Evolutionary conservation across 1,140 invertebrate species (phyloP), one percentile per base, ranked within the genome.

Genomic region (Tenebrio molitor): DNA sequence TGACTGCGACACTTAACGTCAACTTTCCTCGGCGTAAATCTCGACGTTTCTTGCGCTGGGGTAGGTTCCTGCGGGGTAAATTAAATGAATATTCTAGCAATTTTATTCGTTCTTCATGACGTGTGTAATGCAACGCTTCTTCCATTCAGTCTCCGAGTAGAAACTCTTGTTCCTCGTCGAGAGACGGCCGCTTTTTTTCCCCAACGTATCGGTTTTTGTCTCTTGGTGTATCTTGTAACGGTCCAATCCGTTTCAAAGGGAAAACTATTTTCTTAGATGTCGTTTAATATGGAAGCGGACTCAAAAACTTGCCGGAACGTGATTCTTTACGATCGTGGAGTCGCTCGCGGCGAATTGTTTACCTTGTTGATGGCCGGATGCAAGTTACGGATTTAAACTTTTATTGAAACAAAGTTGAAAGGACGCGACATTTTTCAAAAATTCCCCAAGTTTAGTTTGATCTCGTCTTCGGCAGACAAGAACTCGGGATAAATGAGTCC

Each of bases 261-360:
- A 15, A 50, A 58, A 58, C 50, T 58, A 58, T 58, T 58, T 58
- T 58, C 50, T 58, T 58, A 15, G 50, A 29, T 58, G 50, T 53
- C 46, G 46, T 58, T 58, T 58, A 58, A 58, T 58, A 58, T 58
- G 50, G 50, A 58, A 58, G 50, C n/a, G 12, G 12, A 29, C 19
- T 5, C 19, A 53, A 53, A 25, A 53, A 53, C 46, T 53, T 29
- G 46, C 17, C 50, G 21, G 23, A n/a, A 8, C 50, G 21, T 58
- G 50, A 34, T 58, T 58, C 50, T 29, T 58, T 58, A 58, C 10
- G 10, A 33, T 25, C 50, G 15, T 29, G 50, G n/a, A 53, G n/a
- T 53, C 19, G 16, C 44, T 21, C 3, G 8, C 17, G 1, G 10
- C 23, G 50, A 58, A 58, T 58, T 58, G 50, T 58, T 58, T 58